Base-by-base conservation (phyloP, 2,113 vertebrate species). In the Onychostruthus taczanowskii region DNA sequence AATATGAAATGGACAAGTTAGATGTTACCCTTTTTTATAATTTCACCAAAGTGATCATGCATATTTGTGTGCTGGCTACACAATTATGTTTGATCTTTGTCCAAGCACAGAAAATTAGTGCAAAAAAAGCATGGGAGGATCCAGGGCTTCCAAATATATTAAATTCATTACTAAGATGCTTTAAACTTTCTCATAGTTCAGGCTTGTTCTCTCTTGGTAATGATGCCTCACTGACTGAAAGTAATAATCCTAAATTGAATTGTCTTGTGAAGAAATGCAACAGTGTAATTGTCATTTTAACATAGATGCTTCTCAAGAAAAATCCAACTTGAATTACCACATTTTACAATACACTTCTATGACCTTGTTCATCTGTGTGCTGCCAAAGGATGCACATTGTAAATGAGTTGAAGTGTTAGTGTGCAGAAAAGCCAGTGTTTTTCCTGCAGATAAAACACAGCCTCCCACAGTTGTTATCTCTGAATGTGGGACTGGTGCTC, bases 1-100 rank as follows among this genome's bases (percentile, higher is more conserved):
- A 85, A 89, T 73, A 95, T 84, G 89, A 89, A 59, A 90, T 33
- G 66, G 73, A 92, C 89, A 95, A 97, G 84, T 80, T 83, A 94
- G 62, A 89, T 68, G 55, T 82, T 90, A 90, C 91, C n/a, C 55
- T 82, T 93, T 93, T 79, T 50, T 89, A 44, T 82, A 95, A 91
- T 87, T 75, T 86, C 93, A 93, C 67, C 67, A 81, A 87, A 95
- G 86, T 24, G 72, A 93, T 87, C 58, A 28, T 10, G 3, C 62
- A 68, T 50, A 76, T 62, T 64, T 90, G 66, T 88, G 58, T 68
- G 33, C 72, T 91, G 89, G 81, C 72, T 68, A n/a, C 14, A 52
- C 23, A 64, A 19, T 46, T 79, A 19, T 1, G 7, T 85, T 87
- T 95, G 64, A 91, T 96, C 85, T 92, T 90, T 66, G 62, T 92